Evolutionary conservation across 2,113 vertebrate genomes (phyloP), one percentile per base, ranked within the genome.

Genomic region (Junco hyemalis): DNA sequence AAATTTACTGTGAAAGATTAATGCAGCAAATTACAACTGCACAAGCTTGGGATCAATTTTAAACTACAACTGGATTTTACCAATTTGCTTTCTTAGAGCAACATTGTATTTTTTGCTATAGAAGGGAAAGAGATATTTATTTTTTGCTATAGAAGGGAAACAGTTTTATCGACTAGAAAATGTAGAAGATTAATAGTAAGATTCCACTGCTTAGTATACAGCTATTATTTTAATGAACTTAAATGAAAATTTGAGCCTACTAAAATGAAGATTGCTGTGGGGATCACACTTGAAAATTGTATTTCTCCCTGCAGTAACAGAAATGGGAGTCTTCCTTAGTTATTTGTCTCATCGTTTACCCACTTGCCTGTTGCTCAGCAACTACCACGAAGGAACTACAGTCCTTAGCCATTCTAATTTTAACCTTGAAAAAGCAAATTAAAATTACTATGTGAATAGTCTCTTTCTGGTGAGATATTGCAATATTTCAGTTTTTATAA

Each of bases 341-440:
- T 81, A 54, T 90, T 85, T 89, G 21, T 44, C 65, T 79, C 54
- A 78, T 85, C 3, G 0, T 81, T 80, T 96, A 86, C 35, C 54
- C 63, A 78, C 47, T 88, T 1, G 1, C 66, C 81, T 82, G 93
- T 92, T 96, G 91, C 91, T 57, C 65, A 84, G 93, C 94, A 96
- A 93, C 94, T 59, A 47, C 71, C 60, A 66, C 59, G 56, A 71
- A 87, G 61, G 79, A 95, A 65, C 56, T 66, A 76, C 53, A 63
- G 79, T 71, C 92, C 65, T 83, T 64, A 95, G 57, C 71, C 31
- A 91, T 29, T 42, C 33, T 59, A 54, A 65, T 86, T 91, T 95
- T 86, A 61, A 90, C 87, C 40, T 65, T 88, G 69, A 93, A 77
- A 88, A 79, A 35, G 26, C 5, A 80, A 61, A 61, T 78, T 85